A percentile compares a stretch with the other conserved stretches of the same genome.
Evolutionary conservation across 2,888 invertebrate genomes (phyloP).

Genomic region (Megamerina dolium): DNA sequence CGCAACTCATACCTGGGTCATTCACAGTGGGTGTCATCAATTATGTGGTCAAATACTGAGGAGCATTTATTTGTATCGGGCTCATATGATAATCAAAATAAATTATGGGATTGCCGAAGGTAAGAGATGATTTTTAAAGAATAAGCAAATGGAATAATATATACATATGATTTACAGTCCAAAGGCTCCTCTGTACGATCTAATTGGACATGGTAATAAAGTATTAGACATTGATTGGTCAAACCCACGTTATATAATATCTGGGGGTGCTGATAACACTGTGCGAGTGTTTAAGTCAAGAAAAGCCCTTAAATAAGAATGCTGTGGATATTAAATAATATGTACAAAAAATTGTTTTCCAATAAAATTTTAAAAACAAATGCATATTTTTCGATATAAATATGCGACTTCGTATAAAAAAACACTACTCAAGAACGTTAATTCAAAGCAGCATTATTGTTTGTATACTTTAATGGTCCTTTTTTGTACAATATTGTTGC

Average conservation of each 20-base stretch:
- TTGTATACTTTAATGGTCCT: too few species aligned
- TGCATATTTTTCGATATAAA: too few species aligned
- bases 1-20: constrained; percentile 81
- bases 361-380: constrained; percentile 16
- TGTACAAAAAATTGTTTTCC: constrained; percentile 9
- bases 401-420: too few species aligned
- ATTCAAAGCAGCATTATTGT: too few species aligned
- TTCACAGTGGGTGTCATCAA: constrained; percentile 85
- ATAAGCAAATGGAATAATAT: too few species aligned
- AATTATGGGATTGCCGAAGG: constrained; percentile 95
- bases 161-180: constrained; percentile 70
- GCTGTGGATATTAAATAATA: constrained; percentile 15
- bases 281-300: constrained; percentile 76
- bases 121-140: constrained; percentile 43
- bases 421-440: too few species aligned
- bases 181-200: constrained; percentile 84
- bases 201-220: constrained; percentile 90
- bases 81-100: constrained; percentile 83
- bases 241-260: constrained; percentile 74
- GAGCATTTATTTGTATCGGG: constrained; percentile 87
- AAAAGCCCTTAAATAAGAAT: constrained; percentile 29
- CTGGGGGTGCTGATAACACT: constrained; percentile 90
- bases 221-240: constrained; percentile 93
- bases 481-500: too few species aligned
- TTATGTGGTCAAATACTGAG: constrained; percentile 79